Conservation (phyloP, 2,888 invertebrate species). For the Ellobium chinense region DNA sequence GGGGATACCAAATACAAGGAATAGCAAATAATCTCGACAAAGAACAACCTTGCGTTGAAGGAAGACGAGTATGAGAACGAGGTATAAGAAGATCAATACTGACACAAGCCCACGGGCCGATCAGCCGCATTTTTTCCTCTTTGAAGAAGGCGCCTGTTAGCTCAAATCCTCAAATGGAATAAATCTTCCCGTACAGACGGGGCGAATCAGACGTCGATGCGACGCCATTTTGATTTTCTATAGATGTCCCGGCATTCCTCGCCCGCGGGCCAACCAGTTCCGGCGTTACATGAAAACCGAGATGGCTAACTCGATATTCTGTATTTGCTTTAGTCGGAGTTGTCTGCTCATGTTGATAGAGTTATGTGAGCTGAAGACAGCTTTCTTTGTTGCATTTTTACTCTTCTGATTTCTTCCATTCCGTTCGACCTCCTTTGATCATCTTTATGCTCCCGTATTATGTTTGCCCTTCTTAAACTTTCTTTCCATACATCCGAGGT, state of each 20-base stretch:
- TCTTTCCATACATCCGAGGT: too few species aligned
- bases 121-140: too few species aligned
- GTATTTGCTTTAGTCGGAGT: slow-evolving; percentile 28
- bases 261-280: slow-evolving; percentile 22
- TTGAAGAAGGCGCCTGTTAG: slow-evolving; percentile 14
- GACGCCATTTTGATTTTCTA: slow-evolving; percentile 35
- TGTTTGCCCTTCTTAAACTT: too few species aligned
- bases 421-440: too few species aligned
- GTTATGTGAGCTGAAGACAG: not conserved
- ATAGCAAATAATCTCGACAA: too few species aligned
- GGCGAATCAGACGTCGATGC: slow-evolving; percentile 23
- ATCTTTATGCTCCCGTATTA: too few species aligned
- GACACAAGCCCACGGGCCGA: too few species aligned
- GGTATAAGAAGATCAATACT: too few species aligned
- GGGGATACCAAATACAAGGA: too few species aligned
- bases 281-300: slow-evolving; percentile 24
- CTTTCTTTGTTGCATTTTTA: not conserved
- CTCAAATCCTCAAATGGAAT: slow-evolving; percentile 24
- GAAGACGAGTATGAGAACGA: too few species aligned
- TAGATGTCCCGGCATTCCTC: slow-evolving; percentile 29
- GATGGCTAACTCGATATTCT: slow-evolving; percentile 34
- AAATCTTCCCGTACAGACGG: slow-evolving; percentile 1
- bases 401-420: too few species aligned
- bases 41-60: too few species aligned
- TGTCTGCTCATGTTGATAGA: slow-evolving; percentile 28